Evolutionary conservation across 1,140 invertebrate genomes (phyloP).

Genomic region (Drosophila truncata): DNA sequence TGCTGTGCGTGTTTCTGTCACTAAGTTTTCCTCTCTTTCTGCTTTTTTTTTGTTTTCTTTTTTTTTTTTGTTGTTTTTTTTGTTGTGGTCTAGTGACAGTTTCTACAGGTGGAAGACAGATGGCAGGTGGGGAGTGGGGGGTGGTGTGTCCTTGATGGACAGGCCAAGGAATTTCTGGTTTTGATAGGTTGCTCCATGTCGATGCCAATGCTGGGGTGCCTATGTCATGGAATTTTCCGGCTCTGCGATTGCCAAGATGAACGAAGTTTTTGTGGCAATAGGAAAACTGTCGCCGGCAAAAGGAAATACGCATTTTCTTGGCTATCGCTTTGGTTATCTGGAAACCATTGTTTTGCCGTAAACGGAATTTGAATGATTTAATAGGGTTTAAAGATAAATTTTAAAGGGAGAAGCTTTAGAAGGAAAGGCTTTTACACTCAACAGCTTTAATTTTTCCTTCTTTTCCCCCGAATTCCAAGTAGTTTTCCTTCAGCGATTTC

Average conservation of each 20-base stretch:
- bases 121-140: constrained; percentile 15
- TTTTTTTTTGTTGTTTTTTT: neutral
- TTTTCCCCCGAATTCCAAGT: neutral
- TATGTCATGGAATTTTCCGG: constrained; percentile 26
- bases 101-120: constrained; percentile 49
- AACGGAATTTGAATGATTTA: too few relatives aligned
- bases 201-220: constrained; percentile 3
- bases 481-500: constrained; percentile 6
- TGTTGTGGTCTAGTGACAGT: constrained; percentile 32
- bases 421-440: too few relatives aligned
- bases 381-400: neutral
- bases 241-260: constrained; percentile 10
- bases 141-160: constrained; percentile 39
- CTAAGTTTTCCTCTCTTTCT: constrained; percentile 34
- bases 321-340: neutral
- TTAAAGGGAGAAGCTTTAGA: neutral
- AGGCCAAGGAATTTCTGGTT: constrained; percentile 33
- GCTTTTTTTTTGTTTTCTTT: neutral
- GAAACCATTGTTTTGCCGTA: neutral
- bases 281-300: neutral
- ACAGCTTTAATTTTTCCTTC: neutral
- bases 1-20: constrained; percentile 59
- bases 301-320: constrained; percentile 5
- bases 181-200: constrained; percentile 26
- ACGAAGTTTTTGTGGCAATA: constrained; percentile 21